Evolutionary conservation across 2,113 vertebrate genomes (phyloP), one percentile per base, ranked within the genome.

Genomic region (Calypte anna): DNA sequence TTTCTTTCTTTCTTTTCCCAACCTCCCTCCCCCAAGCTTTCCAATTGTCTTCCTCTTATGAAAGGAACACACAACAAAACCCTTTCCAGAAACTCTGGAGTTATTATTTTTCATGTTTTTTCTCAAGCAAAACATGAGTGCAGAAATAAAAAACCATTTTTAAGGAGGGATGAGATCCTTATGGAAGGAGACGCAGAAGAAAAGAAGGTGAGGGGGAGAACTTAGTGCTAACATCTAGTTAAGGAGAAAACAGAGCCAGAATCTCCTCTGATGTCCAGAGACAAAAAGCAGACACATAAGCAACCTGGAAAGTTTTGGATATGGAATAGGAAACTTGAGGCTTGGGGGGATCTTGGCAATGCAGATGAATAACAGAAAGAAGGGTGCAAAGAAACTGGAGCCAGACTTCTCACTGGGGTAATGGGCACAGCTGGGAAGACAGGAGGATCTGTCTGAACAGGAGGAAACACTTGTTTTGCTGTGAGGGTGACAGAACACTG

Each of bases 361-460:
- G 30, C 0, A 0, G 31, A 27, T 12, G 36, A 46, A 38, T 17
- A 36, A 21, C 50, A 51, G 30, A 51, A 44, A 51, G 80, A 70
- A 43, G 15, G 33, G 24, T 43, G 20, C 40, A 70, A 63, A 38
- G 43, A 80, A 43, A 33, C 51, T 27, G 36, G 19, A 27, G 28
- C 12, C 53, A 54, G 23, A 12, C 30, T 70, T 69, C 18, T 30
- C 63, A 30, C 33, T 8, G 16, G 61, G 38, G n/a, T 46, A 79
- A 67, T 0, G 1, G 61, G 46, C 46, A 61, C 19, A 25, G 74
- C 59, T 0, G 5, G 50, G 53, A 77, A 66, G 38, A 25, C n/a
- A 48, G 7, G 33, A 63, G 40, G 43, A 10, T 57, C 30, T 3
- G 0, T 21, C 38, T 46, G 63, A 81, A 76, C 43, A 51, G 22